phyloP scores from a whole-genome alignment of 2,888 invertebrate genomes.

The Sesia bembeciformis region DNA sequence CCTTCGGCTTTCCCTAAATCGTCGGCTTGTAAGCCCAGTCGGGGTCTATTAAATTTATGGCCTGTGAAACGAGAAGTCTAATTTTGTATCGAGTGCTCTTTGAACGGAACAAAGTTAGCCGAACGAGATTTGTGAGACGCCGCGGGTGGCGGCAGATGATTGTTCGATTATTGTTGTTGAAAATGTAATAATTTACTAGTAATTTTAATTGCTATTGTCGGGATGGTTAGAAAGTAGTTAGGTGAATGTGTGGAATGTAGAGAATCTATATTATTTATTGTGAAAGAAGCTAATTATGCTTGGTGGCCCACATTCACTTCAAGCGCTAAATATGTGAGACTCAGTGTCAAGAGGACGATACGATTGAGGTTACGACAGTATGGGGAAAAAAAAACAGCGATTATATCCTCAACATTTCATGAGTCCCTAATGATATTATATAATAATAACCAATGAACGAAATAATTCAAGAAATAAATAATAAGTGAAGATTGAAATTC shows the following conservation, averaged over 20 bases:
- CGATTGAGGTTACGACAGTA: too few relatives aligned
- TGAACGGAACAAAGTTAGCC: constrained; percentile 24
- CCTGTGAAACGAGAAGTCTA: constrained; percentile 51
- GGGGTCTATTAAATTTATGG: constrained; percentile 48
- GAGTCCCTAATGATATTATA: too few relatives aligned
- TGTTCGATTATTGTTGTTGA: neutral
- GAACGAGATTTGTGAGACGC: constrained; percentile 16
- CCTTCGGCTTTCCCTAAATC: constrained; percentile 12
- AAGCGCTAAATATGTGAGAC: too few relatives aligned
- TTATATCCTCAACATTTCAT: too few relatives aligned
- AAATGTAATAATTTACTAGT: neutral
- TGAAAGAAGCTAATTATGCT: too few relatives aligned
- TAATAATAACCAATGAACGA: too few relatives aligned
- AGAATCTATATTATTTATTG: too few relatives aligned
- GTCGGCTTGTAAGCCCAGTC: constrained; percentile 25
- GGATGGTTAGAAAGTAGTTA: neutral
- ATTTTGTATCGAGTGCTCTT: constrained; percentile 38
- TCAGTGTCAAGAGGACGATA: too few relatives aligned
- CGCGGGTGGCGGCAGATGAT: neutral
- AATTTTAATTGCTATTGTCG: neutral
- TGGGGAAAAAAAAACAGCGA: too few relatives aligned
- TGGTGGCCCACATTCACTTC: too few relatives aligned
- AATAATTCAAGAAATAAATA: too few relatives aligned
- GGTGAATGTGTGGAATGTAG: neutral
- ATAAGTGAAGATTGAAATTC: too few relatives aligned